Base-by-base conservation (phyloP, 2,113 vertebrate genomes). In the Piaya cayana region DNA sequence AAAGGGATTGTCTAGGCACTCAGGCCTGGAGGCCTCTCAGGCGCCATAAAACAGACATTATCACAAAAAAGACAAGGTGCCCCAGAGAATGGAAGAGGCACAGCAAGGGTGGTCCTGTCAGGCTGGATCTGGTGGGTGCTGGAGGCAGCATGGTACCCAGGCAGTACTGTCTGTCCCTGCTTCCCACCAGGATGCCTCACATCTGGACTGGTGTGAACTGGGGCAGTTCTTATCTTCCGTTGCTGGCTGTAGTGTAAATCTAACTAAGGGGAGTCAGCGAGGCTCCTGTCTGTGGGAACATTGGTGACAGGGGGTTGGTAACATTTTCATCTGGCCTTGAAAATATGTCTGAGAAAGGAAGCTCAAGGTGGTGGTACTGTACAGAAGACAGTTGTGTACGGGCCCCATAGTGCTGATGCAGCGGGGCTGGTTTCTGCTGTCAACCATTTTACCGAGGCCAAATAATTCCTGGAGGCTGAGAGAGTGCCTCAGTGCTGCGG, bases 1-100 rank as follows among this genome's bases (percentile, higher is more conserved):
- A 92, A 92, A 95, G 72, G 65, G 49, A 59, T 82, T 69, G 87
- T 97, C 95, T 95, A 37, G 91, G 94, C 49, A 21, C 69, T 82
- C 88, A 79, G 68, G 84, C 95, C 96, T 71, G 88, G 82, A 80
- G 95, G 94, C 72, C 69, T 93, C 82, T 3, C 47, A 37, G 79
- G 93, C 43, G 47, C 89, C 89, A 8, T 32, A 15, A 60, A 84
- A 70, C 4, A 60, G 6, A 2, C 47, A 72, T 90, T 71, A 96
- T 78, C 82, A 50, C 78, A 79, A 34, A 81, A 91, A 87, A 87
- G 85, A 14, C 65, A 45, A 50, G 59, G 58, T 67, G 59, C 69
- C 72, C 86, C 62, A 5, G 72, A 72, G 82, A 52, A 30, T 8
- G 85, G 71, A 45, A 12, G 74, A 36, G 56, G 64, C 77, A 53